Conservation (phyloP, 92 coral and sea anemone species). For the Zoanthus sansibaricus region DNA sequence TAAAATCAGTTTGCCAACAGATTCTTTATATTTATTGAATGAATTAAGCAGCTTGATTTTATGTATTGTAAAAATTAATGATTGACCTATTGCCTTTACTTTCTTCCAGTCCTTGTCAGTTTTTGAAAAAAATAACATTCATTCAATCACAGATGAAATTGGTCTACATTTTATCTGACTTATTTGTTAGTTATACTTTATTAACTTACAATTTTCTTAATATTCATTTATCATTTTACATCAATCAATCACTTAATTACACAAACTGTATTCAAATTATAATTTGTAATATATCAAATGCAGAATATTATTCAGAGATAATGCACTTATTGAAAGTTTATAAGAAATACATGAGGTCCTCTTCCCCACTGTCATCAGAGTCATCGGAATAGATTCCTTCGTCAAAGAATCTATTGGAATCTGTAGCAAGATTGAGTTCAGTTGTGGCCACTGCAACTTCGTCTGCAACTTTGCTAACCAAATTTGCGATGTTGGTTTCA, state of each 20-base stretch:
- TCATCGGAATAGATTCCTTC: slow-evolving; percentile 48
- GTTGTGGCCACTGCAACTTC: slow-evolving; percentile 60
- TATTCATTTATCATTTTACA: slow-evolving; percentile 4
- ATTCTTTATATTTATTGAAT: neutral
- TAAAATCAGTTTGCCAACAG: slow-evolving; percentile 7
- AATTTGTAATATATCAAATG: slow-evolving; percentile 4
- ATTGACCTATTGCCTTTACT: slow-evolving; percentile 7
- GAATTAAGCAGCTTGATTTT: slow-evolving; percentile 6
- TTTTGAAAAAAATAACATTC: slow-evolving; percentile 4
- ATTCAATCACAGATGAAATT: slow-evolving; percentile 2
- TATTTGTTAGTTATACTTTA: slow-evolving; percentile 4
- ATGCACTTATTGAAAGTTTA: slow-evolving; percentile 2
- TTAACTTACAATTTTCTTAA: slow-evolving; percentile 4
- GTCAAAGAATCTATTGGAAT: slow-evolving; percentile 33
- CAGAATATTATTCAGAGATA: slow-evolving; percentile 5
- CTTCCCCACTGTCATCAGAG: slow-evolving; percentile 51
- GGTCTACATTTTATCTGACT: slow-evolving; percentile 7
- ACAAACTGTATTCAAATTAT: slow-evolving; percentile 1
- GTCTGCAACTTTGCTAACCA: slow-evolving; percentile 45
- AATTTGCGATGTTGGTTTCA: neutral
- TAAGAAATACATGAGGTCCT: slow-evolving; percentile 26
- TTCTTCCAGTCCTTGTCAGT: slow-evolving; percentile 5
- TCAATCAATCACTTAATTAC: slow-evolving; percentile 5
- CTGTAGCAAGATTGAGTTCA: slow-evolving; percentile 45
- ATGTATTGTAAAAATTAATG: slow-evolving; percentile 4